Evolutionary conservation across 37 sponge, comb jelly and placozoan species (phyloP), one percentile per base, ranked within the genome.

Genomic region (Mnemiopsis leidyi): DNA sequence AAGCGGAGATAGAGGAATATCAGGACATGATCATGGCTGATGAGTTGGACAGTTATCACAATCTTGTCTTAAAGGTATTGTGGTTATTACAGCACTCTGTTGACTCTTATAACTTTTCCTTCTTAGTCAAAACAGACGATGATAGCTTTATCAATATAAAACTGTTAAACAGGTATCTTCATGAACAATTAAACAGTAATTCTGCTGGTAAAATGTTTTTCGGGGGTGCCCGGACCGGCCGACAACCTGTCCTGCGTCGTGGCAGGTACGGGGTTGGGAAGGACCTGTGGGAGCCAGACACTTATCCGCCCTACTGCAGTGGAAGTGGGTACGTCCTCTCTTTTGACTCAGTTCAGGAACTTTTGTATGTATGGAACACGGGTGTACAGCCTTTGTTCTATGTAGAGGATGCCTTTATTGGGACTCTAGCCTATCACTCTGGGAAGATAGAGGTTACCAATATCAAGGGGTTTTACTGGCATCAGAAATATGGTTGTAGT

Each of bases 401-500:
- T 39, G 90, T 85, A 0, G 90, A 85, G 48, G 90, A 85, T 21
- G 90, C 90, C 48, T 85, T 40, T 23, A 85, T 85, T 5, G 90
- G 90, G 40, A 37, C 90, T 26, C 61, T 85, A 61, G 90, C 90
- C 23, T 85, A 40, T 39, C 90, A 85, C 23, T 38, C 90, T 5
- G 90, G 61, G 61, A 13, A n/a, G 1, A 39, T 85, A 16, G 36
- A 85, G 25, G 36, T 33, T 13, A 1, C 16, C 1, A 38, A 38
- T 3, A 85, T 85, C 25, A 5, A 21, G 90, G 61, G 61, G 24
- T 85, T 85, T 39, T 85, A 85, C 29, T 85, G 90, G 90, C 90
- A 85, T 40, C 90, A 85, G 61, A 85, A 85, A 37, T 85, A 85
- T 37, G 90, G 90, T 39, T 85, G 90, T 85, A 85, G n/a, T 23